Base-by-base conservation (phyloP, 2,113 vertebrate genomes). In the Galemys pyrenaicus region DNA sequence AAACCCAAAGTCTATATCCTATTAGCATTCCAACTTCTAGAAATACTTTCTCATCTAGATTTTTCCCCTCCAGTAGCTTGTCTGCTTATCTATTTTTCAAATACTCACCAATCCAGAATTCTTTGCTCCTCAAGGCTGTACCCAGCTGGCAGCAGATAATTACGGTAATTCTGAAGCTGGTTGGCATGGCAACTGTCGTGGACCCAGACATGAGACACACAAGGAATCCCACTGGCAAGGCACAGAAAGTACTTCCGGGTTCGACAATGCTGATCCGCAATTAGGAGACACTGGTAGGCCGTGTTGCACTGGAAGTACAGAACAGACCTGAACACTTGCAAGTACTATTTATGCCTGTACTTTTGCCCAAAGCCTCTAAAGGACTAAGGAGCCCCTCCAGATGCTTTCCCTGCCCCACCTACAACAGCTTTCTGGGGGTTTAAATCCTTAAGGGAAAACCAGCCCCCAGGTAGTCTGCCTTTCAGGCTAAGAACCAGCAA, bases 151-250 rank as follows among this genome's bases (percentile, higher is more conserved):
- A 99, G 98, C 97, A 99, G 98, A 97, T 99, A 99, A 97, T 99
- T 99, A 83, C 98, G 98, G 81, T 99, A 99, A 98, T 99, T 99
- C 22, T 99, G 99, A 91, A 99, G 98, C 98, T 99, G 99, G 97
- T 99, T 99, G 64, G 99, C 99, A 41, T 99, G 99, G 98, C 99
- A 99, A 95, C 99, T 99, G 90, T 99, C 99, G 22, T 99, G 98
- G 93, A 99, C 99, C 99, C 99, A 99, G 74, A 99, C 94, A 73
- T 99, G 98, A 37, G 99, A 99, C 35, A 99, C 99, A 64, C 99
- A 99, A 1, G 99, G 99, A 67, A 99, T 99, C 1, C 99, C 99
- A 92, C 99, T 99, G 94, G 99, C 99, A 98, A 99, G 97, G 97
- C 99, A 99, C 98, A 99, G 98, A 97, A 99, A 97, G 97, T 99